These are phyloP conservation scores for Crotalus viridis DNA, from an alignment of 2,113 vertebrate genomes.

Conservation along the genomic window DNA sequence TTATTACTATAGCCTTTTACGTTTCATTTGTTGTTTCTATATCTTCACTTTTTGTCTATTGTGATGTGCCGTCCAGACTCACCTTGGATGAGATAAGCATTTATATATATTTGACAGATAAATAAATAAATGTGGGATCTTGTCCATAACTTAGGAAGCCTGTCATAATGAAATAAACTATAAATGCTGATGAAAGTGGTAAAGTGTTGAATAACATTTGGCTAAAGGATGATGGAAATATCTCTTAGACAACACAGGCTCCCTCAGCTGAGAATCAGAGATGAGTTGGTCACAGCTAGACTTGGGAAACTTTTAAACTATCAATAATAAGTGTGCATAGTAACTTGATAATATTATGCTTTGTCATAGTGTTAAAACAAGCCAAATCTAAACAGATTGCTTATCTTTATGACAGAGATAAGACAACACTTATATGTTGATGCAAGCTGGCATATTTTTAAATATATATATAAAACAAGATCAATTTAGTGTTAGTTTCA, in stretches of 20 bases:
- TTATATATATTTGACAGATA: no score
- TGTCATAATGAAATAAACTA: background rate
- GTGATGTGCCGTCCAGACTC: background rate
- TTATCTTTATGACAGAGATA: conserved; percentile 15
- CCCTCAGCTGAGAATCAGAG: no score
- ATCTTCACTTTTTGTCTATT: background rate
- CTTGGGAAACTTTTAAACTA: no score
- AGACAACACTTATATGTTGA: background rate
- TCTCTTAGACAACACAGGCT: no score
- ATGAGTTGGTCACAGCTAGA: no score
- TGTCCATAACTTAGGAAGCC: background rate
- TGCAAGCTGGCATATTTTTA: background rate
- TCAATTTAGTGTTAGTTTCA: conserved; percentile 5
- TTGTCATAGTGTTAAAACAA: conserved; percentile 7
- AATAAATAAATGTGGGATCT: background rate
- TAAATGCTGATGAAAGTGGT: background rate
- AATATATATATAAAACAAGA: background rate
- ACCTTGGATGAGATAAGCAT: no score
- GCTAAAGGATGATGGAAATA: no score
- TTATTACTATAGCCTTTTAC: background rate
- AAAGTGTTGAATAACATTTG: background rate
- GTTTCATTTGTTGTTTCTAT: background rate
- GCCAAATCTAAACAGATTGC: background rate
- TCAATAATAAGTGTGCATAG: background rate
- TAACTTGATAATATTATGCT: background rate